These are phyloP conservation scores for Cardinalis cardinalis DNA, from an alignment of 2,113 vertebrate species.

Conservation along the genomic window DNA sequence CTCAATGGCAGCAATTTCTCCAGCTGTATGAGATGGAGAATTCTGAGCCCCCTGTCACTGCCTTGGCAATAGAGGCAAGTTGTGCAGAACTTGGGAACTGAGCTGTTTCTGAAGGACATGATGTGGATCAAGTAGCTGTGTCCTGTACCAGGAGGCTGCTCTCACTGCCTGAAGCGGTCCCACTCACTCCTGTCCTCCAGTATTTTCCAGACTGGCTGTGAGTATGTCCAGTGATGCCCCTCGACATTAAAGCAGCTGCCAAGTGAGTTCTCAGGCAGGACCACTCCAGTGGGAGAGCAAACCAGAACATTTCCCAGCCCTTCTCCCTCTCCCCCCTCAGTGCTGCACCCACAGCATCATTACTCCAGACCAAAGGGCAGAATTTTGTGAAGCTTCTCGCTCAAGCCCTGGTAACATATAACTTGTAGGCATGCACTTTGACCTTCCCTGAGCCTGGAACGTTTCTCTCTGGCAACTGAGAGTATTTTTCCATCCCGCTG, in stretches of 20 bases:
- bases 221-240: not conserved
- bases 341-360: not conserved
- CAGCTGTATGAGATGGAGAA: not conserved
- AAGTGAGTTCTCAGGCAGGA: not conserved
- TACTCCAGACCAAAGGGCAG: not conserved
- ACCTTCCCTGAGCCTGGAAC: not conserved
- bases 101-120: not conserved
- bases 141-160: not conserved
- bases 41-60: not conserved
- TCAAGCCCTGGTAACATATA: slow-evolving; percentile 2
- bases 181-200: not conserved
- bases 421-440: slow-evolving; percentile 6
- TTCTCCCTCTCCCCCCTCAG: not conserved
- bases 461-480: not conserved
- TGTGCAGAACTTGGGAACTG: not conserved
- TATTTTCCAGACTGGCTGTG: not conserved
- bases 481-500: slow-evolving; percentile 38
- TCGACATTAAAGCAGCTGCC: not conserved
- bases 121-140: not conserved
- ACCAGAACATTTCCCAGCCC: not conserved
- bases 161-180: not conserved
- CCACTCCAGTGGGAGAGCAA: not conserved
- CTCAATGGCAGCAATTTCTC: not conserved
- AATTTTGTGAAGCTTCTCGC: not conserved
- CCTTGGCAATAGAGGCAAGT: not conserved